These are phyloP conservation scores for Pseudeuparius sepicola DNA, from an alignment of 2,888 invertebrate species.

Conservation along the genomic window DNA sequence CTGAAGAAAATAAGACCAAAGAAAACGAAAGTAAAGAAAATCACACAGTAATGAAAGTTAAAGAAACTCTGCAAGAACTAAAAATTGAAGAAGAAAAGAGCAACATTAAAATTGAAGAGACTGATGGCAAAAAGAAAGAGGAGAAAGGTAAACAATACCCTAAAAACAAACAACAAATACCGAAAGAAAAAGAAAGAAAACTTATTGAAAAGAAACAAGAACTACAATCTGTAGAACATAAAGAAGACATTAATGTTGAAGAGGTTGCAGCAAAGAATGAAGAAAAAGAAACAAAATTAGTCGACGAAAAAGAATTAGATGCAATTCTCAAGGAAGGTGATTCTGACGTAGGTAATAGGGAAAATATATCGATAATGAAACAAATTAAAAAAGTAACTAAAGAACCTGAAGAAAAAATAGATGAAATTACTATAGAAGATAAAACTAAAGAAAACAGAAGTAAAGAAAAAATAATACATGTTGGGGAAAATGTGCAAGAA, in stretches of 20 bases:
- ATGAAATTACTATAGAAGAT: neutral
- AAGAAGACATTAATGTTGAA: too few relatives aligned
- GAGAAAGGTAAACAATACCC: slow-evolving; percentile 4
- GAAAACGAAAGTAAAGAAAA: neutral
- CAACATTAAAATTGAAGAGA: slow-evolving; percentile 5
- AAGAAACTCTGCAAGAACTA: too few relatives aligned
- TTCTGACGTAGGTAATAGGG: neutral
- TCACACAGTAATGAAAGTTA: too few relatives aligned
- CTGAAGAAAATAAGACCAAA: too few relatives aligned
- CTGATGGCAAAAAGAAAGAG: slow-evolving; percentile 3
- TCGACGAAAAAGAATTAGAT: neutral
- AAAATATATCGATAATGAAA: slow-evolving; percentile 14
- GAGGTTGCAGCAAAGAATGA: neutral
- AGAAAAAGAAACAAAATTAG: neutral
- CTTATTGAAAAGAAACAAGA: too few relatives aligned
- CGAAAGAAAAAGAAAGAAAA: neutral
- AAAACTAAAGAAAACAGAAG: too few relatives aligned
- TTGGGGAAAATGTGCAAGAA: too few relatives aligned
- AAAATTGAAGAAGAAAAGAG: slow-evolving; percentile 1
- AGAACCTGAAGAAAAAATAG: neutral
- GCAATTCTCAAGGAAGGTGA: neutral
- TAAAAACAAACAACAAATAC: neutral
- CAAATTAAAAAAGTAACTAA: slow-evolving; percentile 22
- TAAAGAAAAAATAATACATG: too few relatives aligned
- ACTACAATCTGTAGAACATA: too few relatives aligned